phyloP scores from a whole-genome alignment of 2,113 vertebrate genomes.

The Psilopogon haemacephalus region DNA sequence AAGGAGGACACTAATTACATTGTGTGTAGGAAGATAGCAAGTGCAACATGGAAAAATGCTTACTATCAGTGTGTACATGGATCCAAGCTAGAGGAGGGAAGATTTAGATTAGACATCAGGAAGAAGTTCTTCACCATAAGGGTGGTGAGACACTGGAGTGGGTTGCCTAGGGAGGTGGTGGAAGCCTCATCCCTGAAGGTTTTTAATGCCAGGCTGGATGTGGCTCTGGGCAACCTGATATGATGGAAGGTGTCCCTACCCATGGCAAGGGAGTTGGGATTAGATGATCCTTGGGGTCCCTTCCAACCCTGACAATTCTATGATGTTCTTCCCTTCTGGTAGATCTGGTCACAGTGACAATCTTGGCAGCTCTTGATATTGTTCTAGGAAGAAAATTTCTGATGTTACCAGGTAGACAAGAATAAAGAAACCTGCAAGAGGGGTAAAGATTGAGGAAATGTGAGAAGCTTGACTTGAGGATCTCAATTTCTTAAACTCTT shows the following conservation, averaged over 20 bases:
- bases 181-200: no score
- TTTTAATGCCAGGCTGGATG: no score
- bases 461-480: background rate
- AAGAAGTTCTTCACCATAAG: no score
- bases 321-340: background rate
- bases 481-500: background rate
- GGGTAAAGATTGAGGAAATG: background rate
- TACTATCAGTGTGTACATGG: background rate
- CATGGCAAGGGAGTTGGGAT: no score
- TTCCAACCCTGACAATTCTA: no score
- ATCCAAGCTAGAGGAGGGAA: no score
- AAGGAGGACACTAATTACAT: background rate
- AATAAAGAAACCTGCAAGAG: background rate
- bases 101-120: no score
- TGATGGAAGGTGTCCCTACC: no score
- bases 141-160: no score
- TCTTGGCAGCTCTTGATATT: slow-evolving; percentile 1
- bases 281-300: no score
- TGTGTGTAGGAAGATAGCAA: background rate
- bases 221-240: no score
- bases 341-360: background rate
- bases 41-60: background rate
- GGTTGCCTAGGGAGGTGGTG: no score
- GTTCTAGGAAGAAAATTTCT: background rate
- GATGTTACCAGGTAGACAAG: background rate